Evolutionary conservation across 1,140 invertebrate genomes (phyloP), one percentile per base, ranked within the genome.

Genomic region (Luehdorfia chinensis): DNA sequence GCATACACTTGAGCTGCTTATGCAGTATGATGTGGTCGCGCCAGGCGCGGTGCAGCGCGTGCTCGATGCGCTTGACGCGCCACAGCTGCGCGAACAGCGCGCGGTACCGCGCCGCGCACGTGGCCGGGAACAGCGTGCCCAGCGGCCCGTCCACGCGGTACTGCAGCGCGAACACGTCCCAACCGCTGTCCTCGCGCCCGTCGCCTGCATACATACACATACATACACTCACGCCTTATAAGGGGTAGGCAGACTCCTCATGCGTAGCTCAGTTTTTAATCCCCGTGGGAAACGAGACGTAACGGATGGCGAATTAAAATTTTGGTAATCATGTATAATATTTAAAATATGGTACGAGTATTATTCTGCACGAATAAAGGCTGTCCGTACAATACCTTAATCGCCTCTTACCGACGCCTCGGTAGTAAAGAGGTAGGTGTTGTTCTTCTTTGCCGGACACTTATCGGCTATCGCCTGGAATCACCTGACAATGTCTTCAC

Each of bases 111-210:
- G 95, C 93, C 62, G 93, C 93, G 30, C 94, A 93, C 46, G 84
- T 76, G 6, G 93, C 92, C 47, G 96, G 94, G 67, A 99, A 93
- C 66, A 98, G 93, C 6, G 96, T 98, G 70, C 95, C 94, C 50
- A 99, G 93, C 8, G 97, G 97, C 4, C 97, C 97, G 76, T 95
- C 93, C 2, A 97, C 94, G 47, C 95, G 94, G 84, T 99, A 99
- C 75, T 96, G 93, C 34, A 99, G 87, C 67, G 94, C 94, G 81
- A 98, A 98, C 30, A 98, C 94, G 87, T 99, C 97, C 97, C 97
- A 99, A 1, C 97, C 97, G 46, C 89, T 92, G 78, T 98, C 97
- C 16, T 94, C 95, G 73, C 81, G 81, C 0, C 78, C 78, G 50
- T 85, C 79, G 44, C 78, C 81, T 85, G 23, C 6, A 9, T 68